Evolutionary conservation across 37 sponge, comb jelly and placozoan species (phyloP).

Genomic region (Aplysina aerophoba): DNA sequence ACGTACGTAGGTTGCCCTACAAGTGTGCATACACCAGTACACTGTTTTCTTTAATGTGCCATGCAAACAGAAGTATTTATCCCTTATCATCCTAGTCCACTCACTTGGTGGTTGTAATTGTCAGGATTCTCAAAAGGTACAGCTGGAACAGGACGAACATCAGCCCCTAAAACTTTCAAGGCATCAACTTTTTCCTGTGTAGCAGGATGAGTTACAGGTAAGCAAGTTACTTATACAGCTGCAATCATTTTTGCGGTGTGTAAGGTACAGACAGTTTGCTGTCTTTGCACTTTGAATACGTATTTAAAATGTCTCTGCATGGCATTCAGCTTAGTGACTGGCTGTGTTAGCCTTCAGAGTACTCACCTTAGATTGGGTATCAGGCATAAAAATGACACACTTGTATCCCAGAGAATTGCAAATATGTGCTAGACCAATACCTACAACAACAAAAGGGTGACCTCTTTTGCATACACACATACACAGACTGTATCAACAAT

Average conservation of each 20-base stretch:
- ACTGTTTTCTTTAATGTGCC: background rate
- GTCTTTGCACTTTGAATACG: too few relatives aligned
- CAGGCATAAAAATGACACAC: conserved; percentile 92
- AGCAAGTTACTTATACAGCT: background rate
- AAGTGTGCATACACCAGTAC: background rate
- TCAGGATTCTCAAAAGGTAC: conserved; percentile 83
- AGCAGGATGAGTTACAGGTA: background rate
- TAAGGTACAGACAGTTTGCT: too few relatives aligned
- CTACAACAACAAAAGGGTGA: conserved; percentile 1
- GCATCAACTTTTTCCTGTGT: conserved; percentile 85
- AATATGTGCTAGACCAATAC: conserved; percentile 84
- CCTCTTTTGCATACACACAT: too few relatives aligned
- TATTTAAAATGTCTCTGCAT: too few relatives aligned
- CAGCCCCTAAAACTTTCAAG: conserved; percentile 83
- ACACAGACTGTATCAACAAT: too few relatives aligned
- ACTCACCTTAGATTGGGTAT: conserved; percentile 89
- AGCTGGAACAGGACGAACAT: conserved; percentile 87
- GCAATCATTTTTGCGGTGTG: too few relatives aligned
- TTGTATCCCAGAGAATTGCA: conserved; percentile 88
- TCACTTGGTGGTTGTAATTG: conserved; percentile 88
- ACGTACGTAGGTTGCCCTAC: background rate
- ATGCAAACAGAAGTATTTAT: background rate
- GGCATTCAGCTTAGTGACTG: too few relatives aligned
- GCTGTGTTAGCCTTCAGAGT: too few relatives aligned
- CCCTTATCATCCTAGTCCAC: background rate